These are phyloP conservation scores for Lepisosteus osseus DNA, from an alignment of 2,113 vertebrate genomes.

Conservation along the genomic window DNA sequence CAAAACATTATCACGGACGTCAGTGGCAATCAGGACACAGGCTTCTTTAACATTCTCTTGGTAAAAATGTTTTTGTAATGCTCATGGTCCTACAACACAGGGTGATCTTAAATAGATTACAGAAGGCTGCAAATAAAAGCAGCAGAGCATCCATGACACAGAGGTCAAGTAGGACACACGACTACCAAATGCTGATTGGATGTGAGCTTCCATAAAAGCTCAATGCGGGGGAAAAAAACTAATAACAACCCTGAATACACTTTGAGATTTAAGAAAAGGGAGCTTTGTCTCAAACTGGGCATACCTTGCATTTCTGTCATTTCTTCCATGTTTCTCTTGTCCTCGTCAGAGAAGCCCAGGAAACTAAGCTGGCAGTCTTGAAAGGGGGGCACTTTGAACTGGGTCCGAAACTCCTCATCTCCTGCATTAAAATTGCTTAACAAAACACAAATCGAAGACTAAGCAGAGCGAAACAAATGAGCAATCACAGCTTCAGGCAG, in stretches of 20 bases:
- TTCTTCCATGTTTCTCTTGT: conserved; percentile 92
- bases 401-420: conserved; percentile 79
- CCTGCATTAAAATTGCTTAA: conserved; percentile 79
- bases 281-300: conserved; percentile 14
- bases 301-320: conserved; percentile 93
- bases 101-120: background rate
- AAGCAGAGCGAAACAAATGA: background rate
- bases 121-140: background rate
- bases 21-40: background rate
- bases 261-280: too few relatives aligned
- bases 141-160: background rate
- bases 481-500: too few relatives aligned
- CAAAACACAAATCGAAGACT: background rate
- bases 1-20: background rate
- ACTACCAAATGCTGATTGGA: too few relatives aligned
- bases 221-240: too few relatives aligned
- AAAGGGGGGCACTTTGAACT: conserved; percentile 93
- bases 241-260: too few relatives aligned
- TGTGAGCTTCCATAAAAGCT: too few relatives aligned
- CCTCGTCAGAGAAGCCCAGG: conserved; percentile 90
- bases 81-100: too few relatives aligned
- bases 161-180: background rate
- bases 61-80: too few relatives aligned
- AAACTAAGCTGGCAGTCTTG: conserved; percentile 94
- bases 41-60: too few relatives aligned